Conservation (phyloP, 2,113 vertebrate genomes). For the Hassar affinis region DNA sequence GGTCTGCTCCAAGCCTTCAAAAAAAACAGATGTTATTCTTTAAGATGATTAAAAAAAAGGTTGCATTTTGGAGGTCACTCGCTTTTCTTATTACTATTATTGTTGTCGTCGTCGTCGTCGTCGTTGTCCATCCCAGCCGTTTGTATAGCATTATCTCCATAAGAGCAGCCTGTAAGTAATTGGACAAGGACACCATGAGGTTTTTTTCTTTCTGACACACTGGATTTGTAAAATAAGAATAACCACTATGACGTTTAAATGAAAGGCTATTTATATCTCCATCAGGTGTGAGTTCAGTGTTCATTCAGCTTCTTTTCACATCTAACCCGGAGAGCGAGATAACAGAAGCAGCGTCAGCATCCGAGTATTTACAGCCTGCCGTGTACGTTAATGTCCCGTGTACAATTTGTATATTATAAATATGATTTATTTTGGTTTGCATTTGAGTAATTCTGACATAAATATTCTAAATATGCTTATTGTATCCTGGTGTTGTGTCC, state of each 20-base stretch:
- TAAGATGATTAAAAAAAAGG: neutral
- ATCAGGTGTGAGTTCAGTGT: neutral
- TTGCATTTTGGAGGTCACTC: constrained; percentile 47
- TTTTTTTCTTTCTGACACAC: neutral
- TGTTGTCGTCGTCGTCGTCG: neutral
- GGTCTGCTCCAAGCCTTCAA: neutral
- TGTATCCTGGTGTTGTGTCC: constrained; percentile 15
- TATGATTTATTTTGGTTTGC: constrained; percentile 79
- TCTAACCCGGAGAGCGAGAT: neutral
- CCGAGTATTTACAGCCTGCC: constrained; percentile 13
- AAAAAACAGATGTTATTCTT: neutral
- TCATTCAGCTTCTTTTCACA: neutral
- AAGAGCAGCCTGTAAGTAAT: constrained; percentile 26
- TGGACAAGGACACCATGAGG: neutral
- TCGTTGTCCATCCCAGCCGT: constrained; percentile 55
- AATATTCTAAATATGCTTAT: constrained; percentile 50
- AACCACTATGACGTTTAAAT: neutral
- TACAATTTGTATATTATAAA: constrained; percentile 83
- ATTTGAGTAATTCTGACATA: constrained; percentile 54
- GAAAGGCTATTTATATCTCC: neutral
- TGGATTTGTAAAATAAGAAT: constrained; percentile 21
- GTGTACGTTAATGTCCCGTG: constrained; percentile 67
- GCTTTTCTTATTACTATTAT: neutral
- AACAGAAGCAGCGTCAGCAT: neutral
- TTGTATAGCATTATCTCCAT: constrained; percentile 61